Percentiles rank a stretch among this genome's conserved stretches.
Conservation (phyloP, 1,140 invertebrate genomes). For the Cydia splendana region DNA sequence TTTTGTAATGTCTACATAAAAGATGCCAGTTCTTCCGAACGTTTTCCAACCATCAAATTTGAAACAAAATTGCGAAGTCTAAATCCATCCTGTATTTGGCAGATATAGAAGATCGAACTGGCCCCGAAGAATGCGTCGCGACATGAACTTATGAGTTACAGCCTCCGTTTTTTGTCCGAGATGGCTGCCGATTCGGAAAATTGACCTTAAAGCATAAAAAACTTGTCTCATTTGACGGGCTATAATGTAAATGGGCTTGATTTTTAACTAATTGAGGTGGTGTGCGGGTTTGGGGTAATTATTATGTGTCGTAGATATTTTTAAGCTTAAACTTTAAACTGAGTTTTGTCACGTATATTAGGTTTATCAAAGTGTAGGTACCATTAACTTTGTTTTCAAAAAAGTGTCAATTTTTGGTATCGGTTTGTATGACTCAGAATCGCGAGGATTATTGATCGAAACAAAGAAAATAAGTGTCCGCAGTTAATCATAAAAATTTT, state of each 20-base stretch:
- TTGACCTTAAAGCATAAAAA: slow-evolving; percentile 31
- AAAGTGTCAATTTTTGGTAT: not conserved
- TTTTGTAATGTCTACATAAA: too few species aligned
- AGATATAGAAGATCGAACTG: slow-evolving; percentile 48
- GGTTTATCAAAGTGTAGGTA: too few species aligned
- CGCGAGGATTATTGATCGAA: too few species aligned
- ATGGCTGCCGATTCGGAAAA: slow-evolving; percentile 45
- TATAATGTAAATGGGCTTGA: slow-evolving; percentile 11
- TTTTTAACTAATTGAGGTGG: slow-evolving; percentile 25
- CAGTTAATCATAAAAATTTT: too few species aligned
- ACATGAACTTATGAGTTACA: slow-evolving; percentile 76
- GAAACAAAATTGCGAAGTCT: not conserved
- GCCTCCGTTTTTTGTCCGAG: slow-evolving; percentile 54
- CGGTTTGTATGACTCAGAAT: not conserved
- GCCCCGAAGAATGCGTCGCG: slow-evolving; percentile 64
- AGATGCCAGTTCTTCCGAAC: too few species aligned
- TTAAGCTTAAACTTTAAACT: not conserved
- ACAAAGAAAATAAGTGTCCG: too few species aligned
- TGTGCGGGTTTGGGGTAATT: not conserved
- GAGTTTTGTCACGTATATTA: too few species aligned
- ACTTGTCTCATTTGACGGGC: slow-evolving; percentile 13
- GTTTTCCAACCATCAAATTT: not conserved
- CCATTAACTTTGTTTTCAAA: too few species aligned
- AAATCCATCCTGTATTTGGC: slow-evolving; percentile 34
- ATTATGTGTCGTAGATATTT: not conserved